phyloP scores from a whole-genome alignment of 2,888 invertebrate genomes.

The Ophion obscuratus region DNA sequence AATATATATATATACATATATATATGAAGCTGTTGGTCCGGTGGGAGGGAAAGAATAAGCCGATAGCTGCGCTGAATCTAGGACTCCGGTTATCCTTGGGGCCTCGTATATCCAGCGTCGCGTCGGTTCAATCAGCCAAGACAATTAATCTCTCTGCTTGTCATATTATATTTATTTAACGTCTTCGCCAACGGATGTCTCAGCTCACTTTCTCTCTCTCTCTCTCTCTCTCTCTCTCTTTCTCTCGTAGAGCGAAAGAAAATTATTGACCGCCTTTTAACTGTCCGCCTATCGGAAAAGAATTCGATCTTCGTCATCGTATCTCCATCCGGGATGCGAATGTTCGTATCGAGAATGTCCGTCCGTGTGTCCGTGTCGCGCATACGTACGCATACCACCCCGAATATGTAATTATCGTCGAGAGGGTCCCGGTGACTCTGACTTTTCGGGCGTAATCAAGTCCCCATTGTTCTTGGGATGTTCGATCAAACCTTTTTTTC shows the following conservation, averaged over 20 bases:
- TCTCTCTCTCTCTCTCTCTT: not conserved
- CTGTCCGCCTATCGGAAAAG: constrained; percentile 4
- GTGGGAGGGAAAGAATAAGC: constrained; percentile 48
- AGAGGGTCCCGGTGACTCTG: constrained; percentile 39
- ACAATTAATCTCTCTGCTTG: constrained; percentile 55
- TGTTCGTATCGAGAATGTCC: not conserved
- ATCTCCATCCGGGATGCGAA: not conserved
- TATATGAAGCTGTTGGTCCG: not conserved
- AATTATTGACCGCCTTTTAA: not conserved
- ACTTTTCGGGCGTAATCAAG: constrained; percentile 60
- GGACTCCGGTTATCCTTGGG: constrained; percentile 69
- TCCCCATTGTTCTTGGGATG: constrained; percentile 51
- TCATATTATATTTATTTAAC: constrained; percentile 33
- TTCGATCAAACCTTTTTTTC: constrained; percentile 20
- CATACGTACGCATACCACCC: not conserved
- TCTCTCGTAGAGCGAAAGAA: not conserved
- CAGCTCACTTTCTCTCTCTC: not conserved
- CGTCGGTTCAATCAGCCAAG: constrained; percentile 40
- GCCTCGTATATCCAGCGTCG: constrained; percentile 25
- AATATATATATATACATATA: too few relatives aligned
- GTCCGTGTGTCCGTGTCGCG: not conserved
- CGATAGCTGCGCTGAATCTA: constrained; percentile 57
- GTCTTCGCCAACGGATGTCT: not conserved
- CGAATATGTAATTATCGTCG: constrained; percentile 45
- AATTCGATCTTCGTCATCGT: not conserved